phyloP scores from a whole-genome alignment of 1,140 invertebrate genomes.

The Helicoverpa armigera region DNA sequence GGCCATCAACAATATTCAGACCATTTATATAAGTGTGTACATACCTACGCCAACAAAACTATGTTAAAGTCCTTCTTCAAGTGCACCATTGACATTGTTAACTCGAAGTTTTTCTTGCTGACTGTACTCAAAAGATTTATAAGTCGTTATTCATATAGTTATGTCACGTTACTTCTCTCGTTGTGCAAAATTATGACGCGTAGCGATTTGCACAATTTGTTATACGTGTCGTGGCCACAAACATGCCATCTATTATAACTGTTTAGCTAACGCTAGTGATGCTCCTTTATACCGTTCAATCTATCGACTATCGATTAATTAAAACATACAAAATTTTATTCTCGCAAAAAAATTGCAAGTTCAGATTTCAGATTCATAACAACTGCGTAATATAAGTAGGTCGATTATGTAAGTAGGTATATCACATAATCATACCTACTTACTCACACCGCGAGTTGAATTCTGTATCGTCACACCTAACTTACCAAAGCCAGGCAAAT shows the following conservation, averaged over 20 bases:
- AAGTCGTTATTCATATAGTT: constrained; percentile 51
- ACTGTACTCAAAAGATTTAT: constrained; percentile 23
- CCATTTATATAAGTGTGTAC: too few species aligned
- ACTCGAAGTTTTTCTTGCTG: neutral
- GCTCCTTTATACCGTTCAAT: neutral
- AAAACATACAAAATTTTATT: neutral
- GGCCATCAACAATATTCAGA: too few species aligned
- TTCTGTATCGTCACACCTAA: neutral
- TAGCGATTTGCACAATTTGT: constrained; percentile 51
- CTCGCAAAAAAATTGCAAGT: too few species aligned
- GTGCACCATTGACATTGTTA: too few species aligned
- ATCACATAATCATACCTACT: neutral
- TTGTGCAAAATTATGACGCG: constrained; percentile 55
- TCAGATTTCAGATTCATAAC: neutral
- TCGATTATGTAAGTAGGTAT: constrained; percentile 6
- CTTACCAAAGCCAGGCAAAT: neutral
- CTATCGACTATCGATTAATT: constrained; percentile 34
- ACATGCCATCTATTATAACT: constrained; percentile 9
- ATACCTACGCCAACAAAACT: too few species aligned
- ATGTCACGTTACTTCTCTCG: constrained; percentile 52
- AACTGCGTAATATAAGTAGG: constrained; percentile 4
- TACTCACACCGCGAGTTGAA: neutral
- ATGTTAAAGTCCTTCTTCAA: too few species aligned
- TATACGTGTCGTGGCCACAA: constrained; percentile 51
- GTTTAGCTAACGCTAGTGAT: constrained; percentile 48